Percentiles rank a stretch among this genome's conserved stretches.
Conservation (phyloP, 2,888 invertebrate species). For the Frankliniella fusca region DNA sequence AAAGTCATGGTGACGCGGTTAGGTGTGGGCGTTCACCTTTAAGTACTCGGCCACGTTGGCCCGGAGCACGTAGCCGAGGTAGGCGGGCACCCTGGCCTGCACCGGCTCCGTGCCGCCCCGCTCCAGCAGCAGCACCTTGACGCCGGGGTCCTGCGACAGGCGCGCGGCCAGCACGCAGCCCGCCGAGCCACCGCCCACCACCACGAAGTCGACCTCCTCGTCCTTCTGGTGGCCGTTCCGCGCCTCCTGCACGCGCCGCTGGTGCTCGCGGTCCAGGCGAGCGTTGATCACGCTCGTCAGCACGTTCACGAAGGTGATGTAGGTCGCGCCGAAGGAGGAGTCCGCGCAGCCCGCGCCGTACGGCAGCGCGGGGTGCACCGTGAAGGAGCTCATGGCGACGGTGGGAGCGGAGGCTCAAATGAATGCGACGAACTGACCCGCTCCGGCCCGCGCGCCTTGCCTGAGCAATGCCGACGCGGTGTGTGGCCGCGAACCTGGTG, state of each 20-base stretch:
- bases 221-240: neutral
- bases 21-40: neutral
- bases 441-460: no score
- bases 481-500: neutral
- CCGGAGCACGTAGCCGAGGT: neutral
- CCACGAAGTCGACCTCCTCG: conserved; percentile 5
- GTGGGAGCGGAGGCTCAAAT: no score
- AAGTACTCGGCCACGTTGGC: neutral
- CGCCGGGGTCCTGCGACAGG: neutral
- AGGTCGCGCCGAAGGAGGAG: neutral
- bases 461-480: neutral
- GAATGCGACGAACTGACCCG: neutral
- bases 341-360: neutral
- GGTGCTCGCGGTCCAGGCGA: neutral
- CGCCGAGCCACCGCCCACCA: neutral
- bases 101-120: neutral
- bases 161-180: neutral
- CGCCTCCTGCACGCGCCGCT: neutral
- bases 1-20: neutral
- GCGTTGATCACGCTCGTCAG: neutral
- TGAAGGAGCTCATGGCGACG: neutral
- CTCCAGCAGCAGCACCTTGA: conserved; percentile 7
- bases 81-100: conserved; percentile 14
- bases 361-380: neutral
- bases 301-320: neutral